These are phyloP conservation scores for Trichogramma evanescens DNA, from an alignment of 2,888 invertebrate species.

Conservation along the genomic window DNA sequence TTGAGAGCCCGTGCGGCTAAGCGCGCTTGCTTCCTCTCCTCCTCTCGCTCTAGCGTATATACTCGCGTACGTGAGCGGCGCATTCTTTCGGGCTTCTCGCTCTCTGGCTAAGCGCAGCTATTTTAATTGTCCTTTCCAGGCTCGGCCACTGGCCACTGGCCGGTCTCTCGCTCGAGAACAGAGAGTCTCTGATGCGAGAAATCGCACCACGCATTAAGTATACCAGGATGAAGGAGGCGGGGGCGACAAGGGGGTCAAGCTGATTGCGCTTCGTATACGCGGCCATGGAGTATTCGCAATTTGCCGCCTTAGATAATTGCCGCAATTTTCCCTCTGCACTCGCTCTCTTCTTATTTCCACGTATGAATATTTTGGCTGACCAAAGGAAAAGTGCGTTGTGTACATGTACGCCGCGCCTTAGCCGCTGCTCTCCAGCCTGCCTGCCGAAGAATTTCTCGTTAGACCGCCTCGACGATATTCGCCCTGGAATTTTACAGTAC, in stretches of 20 bases:
- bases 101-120: conserved; percentile 34
- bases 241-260: neutral
- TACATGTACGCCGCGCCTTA: too few relatives aligned
- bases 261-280: conserved; percentile 14
- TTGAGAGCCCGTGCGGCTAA: conserved; percentile 40
- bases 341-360: conserved; percentile 4
- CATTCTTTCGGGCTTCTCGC: conserved; percentile 19
- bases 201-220: conserved; percentile 2
- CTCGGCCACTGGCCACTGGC: neutral
- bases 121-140: conserved; percentile 44
- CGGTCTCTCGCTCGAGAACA: conserved; percentile 27
- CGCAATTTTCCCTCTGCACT: conserved; percentile 20
- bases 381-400: neutral
- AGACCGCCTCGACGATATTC: neutral
- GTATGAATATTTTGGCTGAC: conserved; percentile 1
- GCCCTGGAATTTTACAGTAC: neutral
- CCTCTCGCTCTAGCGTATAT: conserved; percentile 6
- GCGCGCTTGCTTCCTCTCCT: conserved; percentile 25
- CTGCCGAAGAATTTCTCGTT: neutral
- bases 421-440: neutral
- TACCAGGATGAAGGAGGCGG: neutral
- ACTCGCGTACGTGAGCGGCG: conserved; percentile 5
- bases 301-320: conserved; percentile 14
- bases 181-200: conserved; percentile 14
- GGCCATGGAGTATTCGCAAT: conserved; percentile 17